A percentile compares a stretch with the other conserved stretches of the same genome.
Conservation (phyloP, 35 echinoderm and acorn worm species). For the Lytechinus variegatus region DNA sequence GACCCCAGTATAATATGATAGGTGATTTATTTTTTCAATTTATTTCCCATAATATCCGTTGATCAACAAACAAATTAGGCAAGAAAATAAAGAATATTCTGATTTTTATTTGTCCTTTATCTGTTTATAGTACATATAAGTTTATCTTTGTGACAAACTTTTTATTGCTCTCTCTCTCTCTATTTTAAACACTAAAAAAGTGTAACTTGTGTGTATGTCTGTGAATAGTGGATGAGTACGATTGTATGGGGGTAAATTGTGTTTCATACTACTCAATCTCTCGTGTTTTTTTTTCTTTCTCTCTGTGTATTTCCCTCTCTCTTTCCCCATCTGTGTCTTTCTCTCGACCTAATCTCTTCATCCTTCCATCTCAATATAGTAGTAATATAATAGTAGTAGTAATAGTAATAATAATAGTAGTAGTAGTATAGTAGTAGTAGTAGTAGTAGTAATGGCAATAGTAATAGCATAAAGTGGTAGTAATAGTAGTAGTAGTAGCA, state of each 20-base stretch:
- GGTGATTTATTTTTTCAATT: not conserved
- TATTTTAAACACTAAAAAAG: not conserved
- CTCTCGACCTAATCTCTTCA: too few species aligned
- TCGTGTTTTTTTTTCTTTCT: not conserved
- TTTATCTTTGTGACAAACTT: not conserved
- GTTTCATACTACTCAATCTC: not conserved
- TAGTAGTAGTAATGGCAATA: too few species aligned
- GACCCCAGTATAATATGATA: not conserved
- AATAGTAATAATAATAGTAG: too few species aligned
- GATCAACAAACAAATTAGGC: not conserved
- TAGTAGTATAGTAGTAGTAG: too few species aligned
- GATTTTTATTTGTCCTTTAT: not conserved
- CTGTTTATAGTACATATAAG: not conserved
- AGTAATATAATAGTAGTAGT: too few species aligned
- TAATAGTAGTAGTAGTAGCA: too few species aligned
- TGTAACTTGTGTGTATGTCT: too few species aligned
- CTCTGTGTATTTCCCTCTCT: not conserved
- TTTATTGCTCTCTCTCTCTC: not conserved
- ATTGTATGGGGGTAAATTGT: too few species aligned
- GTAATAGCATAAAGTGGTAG: too few species aligned
- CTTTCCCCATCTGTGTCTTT: too few species aligned
- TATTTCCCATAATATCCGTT: not conserved
- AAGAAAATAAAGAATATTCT: not conserved
- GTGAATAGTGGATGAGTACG: too few species aligned
- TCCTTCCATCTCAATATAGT: too few species aligned